Evolutionary conservation across 2,888 invertebrate species (phyloP), one percentile per base, ranked within the genome.

Genomic region (Ariolimax columbianus): DNA sequence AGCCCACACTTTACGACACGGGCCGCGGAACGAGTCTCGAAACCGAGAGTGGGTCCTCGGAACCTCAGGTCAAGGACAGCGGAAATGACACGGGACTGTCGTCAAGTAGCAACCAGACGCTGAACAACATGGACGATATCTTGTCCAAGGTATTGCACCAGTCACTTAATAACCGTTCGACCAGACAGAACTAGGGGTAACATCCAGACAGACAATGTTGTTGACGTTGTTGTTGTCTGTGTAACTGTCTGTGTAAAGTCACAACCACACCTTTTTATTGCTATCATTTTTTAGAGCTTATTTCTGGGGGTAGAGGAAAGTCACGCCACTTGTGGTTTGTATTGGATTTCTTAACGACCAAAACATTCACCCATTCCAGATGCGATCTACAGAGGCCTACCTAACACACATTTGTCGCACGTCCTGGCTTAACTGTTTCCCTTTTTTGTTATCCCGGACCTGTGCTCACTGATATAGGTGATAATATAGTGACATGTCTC

Each of bases 31-130:
- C 87, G 26, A 90, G 89, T 59, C 87, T 91, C 82, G 90, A 91
- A 86, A 91, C 91, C 96, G 97, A 89, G 97, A 97, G 94, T 97
- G 88, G 90, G 51, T 86, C 86, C 84, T 88, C 88, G 85, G 98
- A 98, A 95, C 97, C 97, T 90, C 97, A 97, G 93, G 97, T 97
- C 92, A 97, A 98, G 95, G 98, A 98, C 95, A 98, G 98, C 91
- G 98, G 98, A 93, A 98, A 98, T 95, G 98, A 98, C 95, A 98
- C 98, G 19, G 92, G 92, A 33, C 89, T 91, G 36, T 85, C 85
- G 78, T 93, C 93, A 92, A 97, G 98, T 95, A 98, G 98, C 96
- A 98, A 97, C 93, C 98, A 98, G 95, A 98, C 98, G 91, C 97
- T 98, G 95, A 98, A 97, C 95, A 98, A 98, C 96, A 98, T 98